Evolutionary conservation across 1,140 invertebrate genomes (phyloP), one percentile per base, ranked within the genome.

Genomic region (Bombus superbus): DNA sequence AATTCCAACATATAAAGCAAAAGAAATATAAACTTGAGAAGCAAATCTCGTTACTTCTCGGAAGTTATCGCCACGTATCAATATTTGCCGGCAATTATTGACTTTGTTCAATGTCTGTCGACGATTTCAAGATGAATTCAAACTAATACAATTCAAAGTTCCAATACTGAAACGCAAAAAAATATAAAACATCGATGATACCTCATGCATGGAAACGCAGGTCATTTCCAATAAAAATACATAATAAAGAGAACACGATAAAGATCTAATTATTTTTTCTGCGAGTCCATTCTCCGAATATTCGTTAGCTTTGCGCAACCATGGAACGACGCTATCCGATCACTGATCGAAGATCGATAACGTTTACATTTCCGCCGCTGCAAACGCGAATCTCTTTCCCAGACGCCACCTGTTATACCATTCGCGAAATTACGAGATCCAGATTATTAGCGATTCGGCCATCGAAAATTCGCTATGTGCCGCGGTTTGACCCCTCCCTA

Each of bases 371-470:
- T 81, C n/a, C 40, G 38, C 22, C 64, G 25, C 62, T 22, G 28
- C 15, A 59, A 18, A 13, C 28, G 53, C 22, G 44, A 32, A 47
- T 28, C 32, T 40, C n/a, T 53, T 53, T 38, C 9, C 10, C 28
- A 35, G 32, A 8, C 74, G 47, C n/a, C 53, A 71, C 64, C 85
- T 76, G n/a, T 76, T 76, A 75, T 83, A 59, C 53, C 72, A 25
- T 64, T n/a, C 57, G 53, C 47, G 53, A 80, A 73, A 85, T 85
- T 78, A 25, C 42, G 18, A 80, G 28, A 57, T 68, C 44, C 22
- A 4, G 59, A 75, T 85, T 85, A 81, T 81, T 73, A 81, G 79
- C 75, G 47, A 74, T 81, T 74, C 59, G 5, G 2, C 18, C 9
- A 18, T 81, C 69, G 68, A 71, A 79, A 81, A 85, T 85, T 53